These are phyloP conservation scores for Poeciliopsis paucimaculata DNA, from an alignment of 2,797 vertebrate species.

Conservation along the genomic window DNA sequence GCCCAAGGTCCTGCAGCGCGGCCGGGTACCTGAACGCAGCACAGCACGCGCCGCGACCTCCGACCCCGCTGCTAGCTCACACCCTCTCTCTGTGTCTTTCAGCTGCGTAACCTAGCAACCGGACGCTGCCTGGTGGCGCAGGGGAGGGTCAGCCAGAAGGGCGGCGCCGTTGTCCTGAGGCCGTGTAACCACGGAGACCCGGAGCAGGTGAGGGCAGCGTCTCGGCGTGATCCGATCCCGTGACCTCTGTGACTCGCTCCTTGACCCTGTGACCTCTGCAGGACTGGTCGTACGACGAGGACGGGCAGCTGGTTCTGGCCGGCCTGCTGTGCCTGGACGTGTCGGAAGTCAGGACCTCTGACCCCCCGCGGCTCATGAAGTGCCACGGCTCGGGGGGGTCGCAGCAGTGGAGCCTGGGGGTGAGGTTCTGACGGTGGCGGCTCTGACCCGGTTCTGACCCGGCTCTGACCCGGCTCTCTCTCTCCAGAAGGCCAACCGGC, in stretches of 20 bases:
- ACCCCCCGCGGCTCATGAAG: conserved; percentile 95
- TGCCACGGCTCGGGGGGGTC: conserved; percentile 96
- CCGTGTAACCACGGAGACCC: conserved; percentile 87
- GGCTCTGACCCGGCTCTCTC: background rate
- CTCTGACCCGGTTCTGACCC: background rate
- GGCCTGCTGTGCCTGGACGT: conserved; percentile 93
- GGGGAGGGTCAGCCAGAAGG: conserved; percentile 92
- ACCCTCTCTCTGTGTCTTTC: conserved; percentile 18
- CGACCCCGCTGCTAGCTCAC: background rate
- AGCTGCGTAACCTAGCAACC: conserved; percentile 89
- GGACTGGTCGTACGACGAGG: conserved; percentile 94
- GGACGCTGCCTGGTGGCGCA: conserved; percentile 90
- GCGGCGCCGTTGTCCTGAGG: conserved; percentile 86
- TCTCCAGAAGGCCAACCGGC: conserved; percentile 86
- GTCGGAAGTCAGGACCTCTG: conserved; percentile 89
- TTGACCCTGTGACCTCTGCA: conserved; percentile 44
- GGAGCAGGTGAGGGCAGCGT: conserved; percentile 63
- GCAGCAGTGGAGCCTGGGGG: conserved; percentile 95
- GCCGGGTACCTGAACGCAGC: conserved; percentile 84
- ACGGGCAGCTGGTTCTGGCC: conserved; percentile 90
- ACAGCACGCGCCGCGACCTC: background rate
- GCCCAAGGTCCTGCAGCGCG: conserved; percentile 89
- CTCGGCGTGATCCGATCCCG: too few relatives aligned
- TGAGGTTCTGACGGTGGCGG: conserved; percentile 65
- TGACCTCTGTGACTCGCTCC: background rate